Evolutionary conservation across 1,140 invertebrate genomes (phyloP), one percentile per base, ranked within the genome.

Genomic region (Protaetia brevitarsis): DNA sequence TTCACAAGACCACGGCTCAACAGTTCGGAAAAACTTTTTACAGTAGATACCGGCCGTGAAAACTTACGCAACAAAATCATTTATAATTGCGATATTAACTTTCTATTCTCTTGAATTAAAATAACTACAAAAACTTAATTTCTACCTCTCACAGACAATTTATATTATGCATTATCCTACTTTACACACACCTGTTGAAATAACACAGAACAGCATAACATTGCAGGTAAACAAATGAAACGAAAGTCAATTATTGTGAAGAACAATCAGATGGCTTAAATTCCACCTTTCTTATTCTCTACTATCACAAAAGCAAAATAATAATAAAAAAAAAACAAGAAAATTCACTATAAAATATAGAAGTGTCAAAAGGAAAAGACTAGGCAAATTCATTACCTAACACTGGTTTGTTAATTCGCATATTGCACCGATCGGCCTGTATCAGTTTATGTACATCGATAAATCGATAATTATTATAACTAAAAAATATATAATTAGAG

Each of bases 381-480:
- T n/a, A n/a, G n/a, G n/a, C n/a, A n/a, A n/a, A n/a, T n/a, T n/a
- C n/a, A n/a, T n/a, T n/a, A n/a, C n/a, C n/a, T n/a, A n/a, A n/a
- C n/a, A n/a, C n/a, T n/a, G n/a, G n/a, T n/a, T n/a, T n/a, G n/a
- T n/a, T n/a, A n/a, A n/a, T n/a, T n/a, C n/a, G n/a, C n/a, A n/a
- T n/a, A 34, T 34, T 45, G 16, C 37, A 51, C 3, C 21, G 26
- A 51, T 23, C 41, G 41, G 41, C 41, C 41, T 51, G 2, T 51
- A 51, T 51, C 26, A 51, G 26, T 51, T 51, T 51, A n/a, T n/a
- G n/a, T n/a, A 51, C 41, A 51, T 51, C 41, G 41, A 51, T 51
- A 6, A 8, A 11, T 1, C 41, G 13, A 41, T 41, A 13, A 5
- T 21, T 23, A 4, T 13, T 51, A 6, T 51, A 51, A 13, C 16